Evolutionary conservation across 2,113 vertebrate genomes (phyloP), one percentile per base, ranked within the genome.

Genomic region (Cynopterus brachyotis): DNA sequence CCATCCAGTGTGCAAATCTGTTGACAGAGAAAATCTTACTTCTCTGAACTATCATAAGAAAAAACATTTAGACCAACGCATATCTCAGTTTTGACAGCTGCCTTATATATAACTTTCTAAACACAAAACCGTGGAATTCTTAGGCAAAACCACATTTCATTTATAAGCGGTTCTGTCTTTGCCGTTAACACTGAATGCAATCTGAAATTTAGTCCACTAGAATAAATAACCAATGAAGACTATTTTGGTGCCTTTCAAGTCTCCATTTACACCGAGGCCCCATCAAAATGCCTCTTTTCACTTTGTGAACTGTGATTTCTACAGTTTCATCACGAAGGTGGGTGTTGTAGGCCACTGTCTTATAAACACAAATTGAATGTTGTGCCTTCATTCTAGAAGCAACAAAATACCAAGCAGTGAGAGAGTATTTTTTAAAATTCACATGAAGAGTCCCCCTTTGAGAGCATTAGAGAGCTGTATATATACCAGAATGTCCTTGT

Each of bases 61-160:
- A 59, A 91, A 70, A 40, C 7, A 80, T 47, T 62, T 11, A 88
- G 17, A 83, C 17, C 16, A 76, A 76, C 5, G 17, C 26, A 40
- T 15, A 60, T 47, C 37, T 83, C 79, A 69, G 83, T 92, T 60
- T 55, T 83, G 84, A 94, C 10, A 80, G 57, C 1, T 70, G 37
- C 75, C 40, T 87, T 92, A 30, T 53, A 59, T 60, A 84, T 70
- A 81, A 89, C 42, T 94, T 84, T n/a, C 57, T 69, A 82, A 75
- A 57, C 32, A 32, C 3, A 87, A 80, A 88, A 67, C 32, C n/a
- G 15, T 66, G 17, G 73, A 86, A 59, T 47, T 87, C 24, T 73
- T 78, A 57, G 57, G 50, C 16, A 82, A 89, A 83, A 96, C 45
- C 72, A 32, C 13, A 35, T 70, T 91, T 95, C 60, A 87, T 88